Conservation (phyloP, 2,113 vertebrate species). For the Alectura lathami region DNA sequence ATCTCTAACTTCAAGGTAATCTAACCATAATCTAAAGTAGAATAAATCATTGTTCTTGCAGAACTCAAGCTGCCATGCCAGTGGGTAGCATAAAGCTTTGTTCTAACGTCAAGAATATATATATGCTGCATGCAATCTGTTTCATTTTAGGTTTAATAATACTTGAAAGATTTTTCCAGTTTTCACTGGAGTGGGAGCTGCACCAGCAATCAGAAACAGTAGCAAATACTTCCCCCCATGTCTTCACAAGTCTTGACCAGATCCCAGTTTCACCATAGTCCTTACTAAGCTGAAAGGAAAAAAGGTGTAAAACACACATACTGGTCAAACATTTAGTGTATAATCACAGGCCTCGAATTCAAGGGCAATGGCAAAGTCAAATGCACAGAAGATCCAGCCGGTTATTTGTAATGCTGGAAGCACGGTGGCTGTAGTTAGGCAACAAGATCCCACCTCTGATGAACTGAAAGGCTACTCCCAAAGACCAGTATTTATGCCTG, state of each 20-base stretch:
- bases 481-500: background rate
- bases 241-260: background rate
- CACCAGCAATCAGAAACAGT: background rate
- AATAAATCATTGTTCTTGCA: background rate
- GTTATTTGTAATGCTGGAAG: background rate
- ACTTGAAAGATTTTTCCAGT: background rate
- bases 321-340: background rate
- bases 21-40: background rate
- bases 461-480: background rate
- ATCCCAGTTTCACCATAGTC: background rate
- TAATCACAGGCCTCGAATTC: background rate
- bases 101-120: background rate
- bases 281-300: background rate
- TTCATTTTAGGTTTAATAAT: background rate
- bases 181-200: background rate
- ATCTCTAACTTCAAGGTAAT: background rate
- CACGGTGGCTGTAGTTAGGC: background rate
- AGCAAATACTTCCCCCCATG: background rate
- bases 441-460: background rate
- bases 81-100: background rate
- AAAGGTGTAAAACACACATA: background rate
- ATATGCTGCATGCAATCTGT: too few relatives aligned
- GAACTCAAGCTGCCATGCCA: background rate
- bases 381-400: background rate
- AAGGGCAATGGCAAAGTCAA: background rate